Evolutionary conservation across 2,888 invertebrate genomes (phyloP).

Genomic region (Drosophila hamatofila): DNA sequence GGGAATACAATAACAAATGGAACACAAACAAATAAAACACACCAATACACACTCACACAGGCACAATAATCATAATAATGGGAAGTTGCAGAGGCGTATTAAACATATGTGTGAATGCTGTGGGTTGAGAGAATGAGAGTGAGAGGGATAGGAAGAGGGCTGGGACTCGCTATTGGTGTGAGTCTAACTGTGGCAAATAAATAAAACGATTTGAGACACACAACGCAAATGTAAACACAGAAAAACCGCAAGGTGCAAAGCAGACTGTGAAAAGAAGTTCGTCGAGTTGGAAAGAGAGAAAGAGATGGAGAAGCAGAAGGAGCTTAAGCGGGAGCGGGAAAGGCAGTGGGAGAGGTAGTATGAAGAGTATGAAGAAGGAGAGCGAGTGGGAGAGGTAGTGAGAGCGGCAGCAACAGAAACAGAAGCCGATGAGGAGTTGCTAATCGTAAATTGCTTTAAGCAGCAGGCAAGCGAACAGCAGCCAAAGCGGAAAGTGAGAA

Average conservation of each 20-base stretch:
- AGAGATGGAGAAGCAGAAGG: too few species aligned
- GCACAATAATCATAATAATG: conserved; percentile 66
- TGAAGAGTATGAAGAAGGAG: too few species aligned
- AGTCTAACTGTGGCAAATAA: conserved; percentile 59
- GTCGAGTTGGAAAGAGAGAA: conserved; percentile 3
- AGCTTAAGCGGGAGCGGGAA: too few species aligned
- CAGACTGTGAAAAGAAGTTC: conserved; percentile 4
- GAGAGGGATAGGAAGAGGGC: not conserved
- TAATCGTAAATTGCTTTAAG: conserved; percentile 71
- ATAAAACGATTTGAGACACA: conserved; percentile 71
- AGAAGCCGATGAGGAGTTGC: conserved; percentile 9
- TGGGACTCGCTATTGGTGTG: not conserved
- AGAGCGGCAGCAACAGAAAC: not conserved
- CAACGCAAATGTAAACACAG: conserved; percentile 65
- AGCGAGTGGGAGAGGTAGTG: too few species aligned
- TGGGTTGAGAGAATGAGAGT: not conserved
- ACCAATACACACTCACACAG: conserved; percentile 12
- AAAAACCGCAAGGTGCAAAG: conserved; percentile 56
- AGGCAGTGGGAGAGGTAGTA: not conserved
- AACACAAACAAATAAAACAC: conserved; percentile 39
- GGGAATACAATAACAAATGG: conserved; percentile 42
- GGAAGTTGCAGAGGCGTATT: conserved; percentile 37
- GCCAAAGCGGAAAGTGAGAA: conserved; percentile 1
- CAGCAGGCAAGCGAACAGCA: conserved; percentile 36
- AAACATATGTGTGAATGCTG: conserved; percentile 57